Conservation (phyloP, 2,888 invertebrate species). For the Blastobasis lacticolella region DNA sequence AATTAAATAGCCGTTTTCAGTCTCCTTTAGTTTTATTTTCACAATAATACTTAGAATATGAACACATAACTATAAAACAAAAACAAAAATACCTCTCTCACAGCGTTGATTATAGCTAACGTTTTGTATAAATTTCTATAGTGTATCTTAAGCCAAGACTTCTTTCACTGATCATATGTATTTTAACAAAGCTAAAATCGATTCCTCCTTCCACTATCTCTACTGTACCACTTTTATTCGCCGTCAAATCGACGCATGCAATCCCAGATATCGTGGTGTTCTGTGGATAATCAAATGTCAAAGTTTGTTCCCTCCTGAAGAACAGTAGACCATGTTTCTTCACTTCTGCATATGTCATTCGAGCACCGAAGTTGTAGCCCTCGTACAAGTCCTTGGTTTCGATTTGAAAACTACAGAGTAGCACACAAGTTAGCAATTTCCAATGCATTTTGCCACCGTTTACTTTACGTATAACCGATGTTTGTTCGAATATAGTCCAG, state of each 20-base stretch:
- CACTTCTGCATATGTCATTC: conserved; percentile 37
- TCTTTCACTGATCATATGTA: conserved; percentile 30
- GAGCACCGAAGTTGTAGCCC: conserved; percentile 31
- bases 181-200: conserved; percentile 20
- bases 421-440: no score
- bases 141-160: conserved; percentile 26
- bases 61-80: no score
- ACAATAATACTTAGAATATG: no score
- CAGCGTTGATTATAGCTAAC: no score
- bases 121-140: conserved; percentile 24
- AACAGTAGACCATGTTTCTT: conserved; percentile 37
- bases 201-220: conserved; percentile 28
- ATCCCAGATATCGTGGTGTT: conserved; percentile 35
- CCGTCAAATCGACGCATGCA: conserved; percentile 30
- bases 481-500: no score
- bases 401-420: no score
- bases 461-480: no score
- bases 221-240: conserved; percentile 23
- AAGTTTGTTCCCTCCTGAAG: conserved; percentile 24
- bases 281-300: conserved; percentile 27
- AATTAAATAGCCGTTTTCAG: no score
- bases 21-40: no score
- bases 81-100: no score
- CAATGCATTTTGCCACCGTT: no score
- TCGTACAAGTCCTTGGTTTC: conserved; percentile 12